Evolutionary conservation across 2,888 invertebrate genomes (phyloP).

Genomic region (Brachylomia viminalis): DNA sequence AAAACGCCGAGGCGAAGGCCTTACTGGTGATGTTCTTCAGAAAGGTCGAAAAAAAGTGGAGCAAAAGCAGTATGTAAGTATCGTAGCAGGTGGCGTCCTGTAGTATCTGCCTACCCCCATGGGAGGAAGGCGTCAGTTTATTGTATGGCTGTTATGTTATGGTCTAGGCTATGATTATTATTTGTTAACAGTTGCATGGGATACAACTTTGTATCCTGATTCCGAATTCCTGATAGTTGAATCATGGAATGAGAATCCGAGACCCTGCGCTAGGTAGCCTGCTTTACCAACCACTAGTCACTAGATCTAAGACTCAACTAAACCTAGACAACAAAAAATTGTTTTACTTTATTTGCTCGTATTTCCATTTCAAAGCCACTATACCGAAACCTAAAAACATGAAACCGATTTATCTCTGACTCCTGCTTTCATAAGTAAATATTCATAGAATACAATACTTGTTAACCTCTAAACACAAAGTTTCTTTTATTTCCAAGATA

Average conservation of each 20-base stretch:
- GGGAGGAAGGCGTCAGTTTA: not conserved
- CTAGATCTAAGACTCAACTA: not conserved
- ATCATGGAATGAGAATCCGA: not conserved
- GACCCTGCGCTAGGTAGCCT: not conserved
- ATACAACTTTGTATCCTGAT: not conserved
- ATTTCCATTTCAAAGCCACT: slow-evolving; percentile 31
- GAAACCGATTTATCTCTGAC: slow-evolving; percentile 47
- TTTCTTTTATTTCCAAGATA: slow-evolving; percentile 31
- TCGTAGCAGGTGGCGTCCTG: not conserved
- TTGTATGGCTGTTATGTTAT: too few species aligned
- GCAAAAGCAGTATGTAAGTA: not conserved
- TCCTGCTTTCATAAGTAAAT: slow-evolving; percentile 22
- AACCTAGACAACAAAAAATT: slow-evolving; percentile 9
- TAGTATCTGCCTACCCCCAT: not conserved
- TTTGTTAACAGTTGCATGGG: not conserved
- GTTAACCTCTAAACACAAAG: slow-evolving; percentile 1
- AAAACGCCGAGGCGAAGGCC: not conserved
- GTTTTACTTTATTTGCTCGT: not conserved
- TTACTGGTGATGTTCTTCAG: not conserved
- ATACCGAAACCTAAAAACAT: slow-evolving; percentile 24
- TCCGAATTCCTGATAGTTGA: not conserved
- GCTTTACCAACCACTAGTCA: not conserved
- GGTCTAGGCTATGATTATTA: not conserved
- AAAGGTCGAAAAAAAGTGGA: not conserved
- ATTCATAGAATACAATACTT: slow-evolving; percentile 26